Evolutionary conservation across 2,113 vertebrate species (phyloP), one percentile per base, ranked within the genome.

Genomic region (Pseudolaguvia tuberculata): DNA sequence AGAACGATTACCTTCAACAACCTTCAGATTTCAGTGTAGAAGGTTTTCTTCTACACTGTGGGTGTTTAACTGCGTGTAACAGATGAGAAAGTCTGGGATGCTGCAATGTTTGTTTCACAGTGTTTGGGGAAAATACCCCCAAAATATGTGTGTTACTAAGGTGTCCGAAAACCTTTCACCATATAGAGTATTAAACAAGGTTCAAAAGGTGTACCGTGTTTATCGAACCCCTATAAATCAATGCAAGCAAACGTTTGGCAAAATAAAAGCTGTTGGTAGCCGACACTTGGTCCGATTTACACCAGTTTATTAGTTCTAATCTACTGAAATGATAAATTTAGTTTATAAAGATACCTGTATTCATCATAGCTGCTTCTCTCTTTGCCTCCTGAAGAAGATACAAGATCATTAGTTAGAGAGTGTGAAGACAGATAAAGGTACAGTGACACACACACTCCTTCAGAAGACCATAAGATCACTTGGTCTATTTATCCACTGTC

Each of bases 321-420:
- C 79, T 76, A 78, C 47, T 65, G 25, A 68, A 81, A 65, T 31
- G 31, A 67, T 66, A 21, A 63, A 75, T 77, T 76, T 15, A 78
- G 72, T 79, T 77, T 74, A 61, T 66, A 78, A 70, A 77, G 57
- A 56, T 95, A 99, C 95, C 95, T 98, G 95, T 94, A 96, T 82
- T 96, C 93, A 82, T 97, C 94, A 45, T 94, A 96, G 88, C 93
- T 94, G 85, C 92, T 87, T 50, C 90, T 91, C 61, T 91, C 93
- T 88, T 93, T 94, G 70, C 92, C 92, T 80, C 92, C 96, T 94
- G 89, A 73, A 88, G 78, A 79, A 86, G 80, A 87, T 66, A 86
- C 80, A 87, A 82, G 88, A 86, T 67, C 1, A 85, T 86, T 83
- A 86, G 57, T 88, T 81, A 87, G 52, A 84, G 59, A 82, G 70